phyloP scores from a whole-genome alignment of 1,140 invertebrate species.

The Mizuhopecten yessoensis region DNA sequence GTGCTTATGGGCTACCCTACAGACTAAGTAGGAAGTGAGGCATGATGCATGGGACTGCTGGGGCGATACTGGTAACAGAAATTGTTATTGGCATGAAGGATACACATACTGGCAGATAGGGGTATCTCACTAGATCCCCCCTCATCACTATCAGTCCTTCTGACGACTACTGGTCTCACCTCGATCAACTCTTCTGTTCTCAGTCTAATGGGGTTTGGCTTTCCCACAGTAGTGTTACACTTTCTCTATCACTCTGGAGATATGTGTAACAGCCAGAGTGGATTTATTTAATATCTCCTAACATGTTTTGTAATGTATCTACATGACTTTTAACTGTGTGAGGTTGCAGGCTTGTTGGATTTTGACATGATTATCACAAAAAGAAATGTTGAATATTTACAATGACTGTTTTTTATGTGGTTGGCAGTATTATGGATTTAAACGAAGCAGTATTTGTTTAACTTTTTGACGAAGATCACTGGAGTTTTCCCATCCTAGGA shows the following conservation, averaged over 20 bases:
- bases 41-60: slow-evolving; percentile 1
- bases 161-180: not conserved
- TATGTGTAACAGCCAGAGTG: not conserved
- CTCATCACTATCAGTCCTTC: not conserved
- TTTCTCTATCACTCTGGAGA: not conserved
- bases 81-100: slow-evolving; percentile 16
- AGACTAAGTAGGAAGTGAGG: slow-evolving; percentile 24
- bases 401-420: not conserved
- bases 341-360: not conserved
- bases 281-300: slow-evolving; percentile 27
- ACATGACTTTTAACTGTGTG: not conserved
- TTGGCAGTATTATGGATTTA: no score
- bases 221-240: not conserved
- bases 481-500: no score
- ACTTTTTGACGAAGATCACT: not conserved
- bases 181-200: not conserved
- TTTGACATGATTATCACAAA: not conserved
- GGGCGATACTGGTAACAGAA: not conserved
- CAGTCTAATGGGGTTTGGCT: not conserved
- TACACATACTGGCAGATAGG: slow-evolving; percentile 15
- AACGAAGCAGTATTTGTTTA: not conserved
- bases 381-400: not conserved
- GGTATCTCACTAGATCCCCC: not conserved
- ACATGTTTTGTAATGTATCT: slow-evolving; percentile 37
- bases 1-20: not conserved